Evolutionary conservation across 2,113 vertebrate genomes (phyloP), one percentile per base, ranked within the genome.

Genomic region (Falco punctatus): DNA sequence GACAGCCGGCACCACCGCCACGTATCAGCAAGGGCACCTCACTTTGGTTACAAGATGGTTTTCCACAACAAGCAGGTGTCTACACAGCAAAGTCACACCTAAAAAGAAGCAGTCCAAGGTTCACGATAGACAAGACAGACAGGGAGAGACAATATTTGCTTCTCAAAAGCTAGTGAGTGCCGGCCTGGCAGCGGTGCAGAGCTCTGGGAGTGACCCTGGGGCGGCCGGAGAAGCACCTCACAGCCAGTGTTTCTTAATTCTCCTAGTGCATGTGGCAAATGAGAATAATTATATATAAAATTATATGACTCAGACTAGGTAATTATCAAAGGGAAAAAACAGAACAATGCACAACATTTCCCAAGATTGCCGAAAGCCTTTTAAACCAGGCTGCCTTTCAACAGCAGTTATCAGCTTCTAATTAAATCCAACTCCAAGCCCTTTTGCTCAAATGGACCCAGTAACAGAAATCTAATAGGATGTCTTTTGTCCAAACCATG

Each of bases 81-180:
- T 58, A 9, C 26, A 2, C 48, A 32, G 14, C 15, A 32, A 35
- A 69, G 32, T 20, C 15, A 10, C 62, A 40, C n/a, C 52, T 44
- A 6, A 13, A 11, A 18, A 48, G 42, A 32, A 7, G 10, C 2
- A 4, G 22, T 6, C 49, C 70, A 28, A 69, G 69, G 22, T 3
- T 11, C 9, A 27, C 8, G 73, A n/a, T 0, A 9, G 22, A 51
- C 42, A 24, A 38, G 38, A 16, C 5, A 15, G 59, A 20, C 12
- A 14, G 15, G 10, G 55, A 38, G 59, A 40, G 38, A 5, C 21
- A 18, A 5, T 2, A 9, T 14, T 30, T 27, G 24, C 38, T 30
- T 38, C n/a, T 22, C 6, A 8, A 9, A 11, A 0, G 2, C 22
- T 2, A 28, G 35, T 2, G 10, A 42, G 51, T 16, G 7, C 17